Evolutionary conservation across 2,113 vertebrate species (phyloP).

Genomic region (Halcyon senegalensis): DNA sequence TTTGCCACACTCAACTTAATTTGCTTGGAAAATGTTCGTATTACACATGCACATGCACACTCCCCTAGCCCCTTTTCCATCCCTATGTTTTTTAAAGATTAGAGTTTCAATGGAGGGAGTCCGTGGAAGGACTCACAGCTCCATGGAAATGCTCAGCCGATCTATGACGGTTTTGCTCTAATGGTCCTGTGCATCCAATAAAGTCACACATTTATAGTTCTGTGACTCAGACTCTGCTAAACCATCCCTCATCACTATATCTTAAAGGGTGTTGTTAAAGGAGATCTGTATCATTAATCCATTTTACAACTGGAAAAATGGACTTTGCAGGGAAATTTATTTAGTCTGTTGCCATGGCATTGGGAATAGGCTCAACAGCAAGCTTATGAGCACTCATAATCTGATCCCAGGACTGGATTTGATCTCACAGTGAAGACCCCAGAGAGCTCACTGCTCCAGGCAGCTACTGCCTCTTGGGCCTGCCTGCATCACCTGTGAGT

Average conservation of each 20-base stretch:
- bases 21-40: neutral
- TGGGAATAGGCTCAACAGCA: neutral
- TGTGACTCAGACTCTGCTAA: neutral
- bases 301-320: neutral
- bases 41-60: neutral
- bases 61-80: rapidly evolving
- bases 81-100: neutral
- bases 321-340: neutral
- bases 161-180: neutral
- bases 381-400: neutral
- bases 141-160: neutral
- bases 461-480: neutral
- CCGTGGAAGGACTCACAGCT: neutral
- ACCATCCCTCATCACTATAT: neutral
- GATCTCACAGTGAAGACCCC: neutral
- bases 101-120: neutral
- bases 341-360: neutral
- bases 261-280: neutral
- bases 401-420: neutral
- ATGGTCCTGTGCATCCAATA: neutral
- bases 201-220: neutral
- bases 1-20: neutral
- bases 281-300: neutral
- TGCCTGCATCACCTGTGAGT: neutral
- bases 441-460: neutral